Percentiles rank a stretch among this genome's conserved stretches.
Conservation (phyloP, 2,113 vertebrate genomes). For the Procavia capensis region DNA sequence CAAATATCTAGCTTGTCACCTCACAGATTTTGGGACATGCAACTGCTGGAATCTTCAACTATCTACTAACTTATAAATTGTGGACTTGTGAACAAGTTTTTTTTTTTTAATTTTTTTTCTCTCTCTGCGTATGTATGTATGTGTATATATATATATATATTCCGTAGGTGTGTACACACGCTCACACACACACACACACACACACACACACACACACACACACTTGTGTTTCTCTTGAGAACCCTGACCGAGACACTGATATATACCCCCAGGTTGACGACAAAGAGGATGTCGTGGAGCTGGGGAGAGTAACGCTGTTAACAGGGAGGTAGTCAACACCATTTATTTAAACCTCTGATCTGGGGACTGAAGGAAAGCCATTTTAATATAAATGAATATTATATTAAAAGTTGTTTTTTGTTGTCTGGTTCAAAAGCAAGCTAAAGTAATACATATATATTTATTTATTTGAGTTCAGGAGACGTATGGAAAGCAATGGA, state of each 20-base stretch:
- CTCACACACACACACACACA: too few relatives aligned
- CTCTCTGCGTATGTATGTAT: not conserved
- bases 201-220: too few relatives aligned
- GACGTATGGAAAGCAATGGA: not conserved
- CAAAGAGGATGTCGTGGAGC: not conserved
- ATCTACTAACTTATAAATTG: not conserved
- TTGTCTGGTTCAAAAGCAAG: not conserved
- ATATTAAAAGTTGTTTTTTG: not conserved
- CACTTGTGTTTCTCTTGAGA: too few relatives aligned
- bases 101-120: not conserved
- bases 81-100: not conserved
- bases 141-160: too few relatives aligned
- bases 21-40: not conserved
- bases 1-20: not conserved
- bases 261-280: not conserved
- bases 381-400: not conserved
- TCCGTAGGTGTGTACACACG: too few relatives aligned
- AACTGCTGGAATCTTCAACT: not conserved
- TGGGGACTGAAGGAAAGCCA: not conserved
- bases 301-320: not conserved
- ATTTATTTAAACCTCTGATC: not conserved
- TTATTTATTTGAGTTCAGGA: not conserved
- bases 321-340: too few relatives aligned
- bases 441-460: not conserved
- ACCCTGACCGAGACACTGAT: not conserved